Evolutionary conservation across 2,797 vertebrate species (phyloP), one percentile per base, ranked within the genome.

Genomic region (Pteronotus mesoamericanus): DNA sequence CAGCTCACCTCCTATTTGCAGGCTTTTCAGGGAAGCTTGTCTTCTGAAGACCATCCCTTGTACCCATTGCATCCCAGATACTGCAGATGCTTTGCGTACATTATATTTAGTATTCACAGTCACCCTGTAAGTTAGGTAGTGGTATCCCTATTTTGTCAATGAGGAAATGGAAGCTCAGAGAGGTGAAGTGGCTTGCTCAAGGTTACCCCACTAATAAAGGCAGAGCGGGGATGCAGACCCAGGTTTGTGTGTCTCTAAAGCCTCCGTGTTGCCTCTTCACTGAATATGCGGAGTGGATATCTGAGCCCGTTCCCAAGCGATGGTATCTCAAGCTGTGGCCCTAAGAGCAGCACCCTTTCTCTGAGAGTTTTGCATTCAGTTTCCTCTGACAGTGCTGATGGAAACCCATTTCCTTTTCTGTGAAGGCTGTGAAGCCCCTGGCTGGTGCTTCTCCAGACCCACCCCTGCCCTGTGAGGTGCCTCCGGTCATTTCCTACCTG

Each of bases 81-180:
- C 42, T 75, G 6, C 37, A 91, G 72, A 68, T 39, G 42, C 48
- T 89, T 83, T 82, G 26, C n/a, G 71, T 42, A 51, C 1, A 19
- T 92, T 69, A 26, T 66, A 91, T 53, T 91, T 86, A 59, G n/a
- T 93, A 53, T 95, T 93, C 34, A 48, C 42, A 61, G 46, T 89
- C 66, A 85, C 16, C 9, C 32, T 95, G 64, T 68, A 87, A 89
- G 69, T 53, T 42, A 95, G 91, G 46, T 77, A 37, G 82, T 71
- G 10, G 55, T 77, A 24, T 89, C 80, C 32, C 59, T n/a, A 7
- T 78, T 85, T 96, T 91, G 53, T 69, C 64, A 79, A 0, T 46
- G 83, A 95, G 34, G 88, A 92, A 59, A 39, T 59, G 48, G 66
- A 83, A 90, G 22, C 79, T 96, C 74, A 86, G 93, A 92, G 34